Evolutionary conservation across 2,113 vertebrate genomes (phyloP), one percentile per base, ranked within the genome.

Genomic region (Coreoperca whiteheadi): DNA sequence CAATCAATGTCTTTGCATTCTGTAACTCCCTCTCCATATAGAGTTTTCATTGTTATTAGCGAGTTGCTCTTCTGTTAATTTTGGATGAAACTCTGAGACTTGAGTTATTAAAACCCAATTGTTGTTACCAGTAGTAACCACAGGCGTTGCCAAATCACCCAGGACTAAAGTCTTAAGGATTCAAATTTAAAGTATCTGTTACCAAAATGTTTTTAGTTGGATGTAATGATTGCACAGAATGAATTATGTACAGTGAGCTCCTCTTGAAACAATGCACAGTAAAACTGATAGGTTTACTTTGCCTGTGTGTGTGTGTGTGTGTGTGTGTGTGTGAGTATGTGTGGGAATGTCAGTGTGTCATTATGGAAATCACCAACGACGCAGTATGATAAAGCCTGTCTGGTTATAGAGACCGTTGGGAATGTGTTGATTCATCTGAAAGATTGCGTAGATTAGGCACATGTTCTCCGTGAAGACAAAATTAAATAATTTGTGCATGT

Each of bases 311-410:
- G 20, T 30, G 43, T 68, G 65, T 51, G 65, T 50, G 65, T 68
- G 43, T 50, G 67, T 23, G 66, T 20, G 41, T 48, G 65, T 50
- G 65, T 23, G 66, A 32, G 66, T 51, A 18, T 51, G 20, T 51
- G 28, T 39, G 41, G 59, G 48, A 50, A 59, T 60, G 67, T 75
- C 48, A 28, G 79, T 57, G 74, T 77, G 80, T 71, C 66, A 81
- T 87, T 89, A 89, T 88, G 85, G 59, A 90, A 90, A 90, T 88
- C 70, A 59, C 43, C 77, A 82, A 30, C 48, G 70, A 41, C 23
- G 0, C 79, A 73, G 64, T 74, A 48, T 21, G n/a, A 79, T 73
- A 75, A 28, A 4, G 30, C 61, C 63, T 41, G 64, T 50, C 67
- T 76, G 71, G 21, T 18, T 43, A 16, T 1, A 34, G 11, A 65